Evolutionary conservation across 2,888 invertebrate genomes (phyloP), one percentile per base, ranked within the genome.

Genomic region (Teinopalpus imperialis): DNA sequence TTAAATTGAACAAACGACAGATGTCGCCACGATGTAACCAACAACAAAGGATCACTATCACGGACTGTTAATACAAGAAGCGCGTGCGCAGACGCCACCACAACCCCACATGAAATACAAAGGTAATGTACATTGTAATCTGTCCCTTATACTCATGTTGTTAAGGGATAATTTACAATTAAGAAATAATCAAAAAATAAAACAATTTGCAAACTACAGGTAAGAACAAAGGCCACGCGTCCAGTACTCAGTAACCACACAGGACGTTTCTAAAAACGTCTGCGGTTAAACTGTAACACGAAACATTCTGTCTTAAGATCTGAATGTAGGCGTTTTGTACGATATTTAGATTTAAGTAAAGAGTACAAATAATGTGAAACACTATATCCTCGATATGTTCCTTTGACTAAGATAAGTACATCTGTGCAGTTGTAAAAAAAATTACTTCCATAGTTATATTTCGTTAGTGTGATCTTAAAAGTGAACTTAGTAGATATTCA

Each of bases 41-140:
- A 29, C 51, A 68, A 73, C 69, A 72, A 73, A 70, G 62, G 49
- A 59, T 49, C 49, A 48, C 58, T 59, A 69, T 63, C 57, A 59
- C 60, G 57, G 52, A 57, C 59, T 43, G 52, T 68, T 60, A 65
- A 68, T 59, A 65, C 59, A 54, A 64, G 62, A 62, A 63, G 69
- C 78, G 72, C 73, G 74, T 74, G 78, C 73, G 50, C 43, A 59
- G 63, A 53, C 57, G 41, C 57, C 71, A 81, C 82, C 81, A 53
- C 81, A 80, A 64, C 67, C 62, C 66, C 54, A 52, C 52, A 51
- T 56, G 36, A 54, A 45, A 51, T 40, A 26, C 12, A 43, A 49
- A 16, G 16, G 16, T n/a, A n/a, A n/a, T n/a, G n/a, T n/a, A n/a
- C 49, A 46, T 43, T 30, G 49, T 51, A 51, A 37, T 32, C 16